Conservation (phyloP, 2,113 vertebrate genomes). For the Saccopteryx bilineata region DNA sequence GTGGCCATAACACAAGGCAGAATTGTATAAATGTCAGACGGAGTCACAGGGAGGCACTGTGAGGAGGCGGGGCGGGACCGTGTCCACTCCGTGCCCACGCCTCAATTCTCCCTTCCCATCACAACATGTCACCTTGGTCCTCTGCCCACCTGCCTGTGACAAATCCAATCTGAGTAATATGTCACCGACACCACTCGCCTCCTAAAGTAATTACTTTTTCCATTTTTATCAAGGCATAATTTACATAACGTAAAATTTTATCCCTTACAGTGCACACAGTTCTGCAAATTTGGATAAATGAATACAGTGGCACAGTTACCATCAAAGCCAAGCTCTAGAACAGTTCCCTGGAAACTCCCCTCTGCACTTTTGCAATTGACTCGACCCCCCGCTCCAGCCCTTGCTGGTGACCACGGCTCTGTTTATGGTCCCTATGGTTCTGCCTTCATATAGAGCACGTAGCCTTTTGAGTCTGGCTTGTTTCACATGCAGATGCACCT, state of each 20-base stretch:
- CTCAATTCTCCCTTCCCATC: neutral
- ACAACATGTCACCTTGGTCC: neutral
- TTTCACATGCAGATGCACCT: neutral
- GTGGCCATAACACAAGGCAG: neutral
- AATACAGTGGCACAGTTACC: neutral
- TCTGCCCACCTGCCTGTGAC: neutral
- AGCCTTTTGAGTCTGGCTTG: neutral
- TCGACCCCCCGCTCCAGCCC: no score
- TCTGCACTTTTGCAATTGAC: accelerated
- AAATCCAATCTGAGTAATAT: neutral
- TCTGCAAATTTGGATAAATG: neutral
- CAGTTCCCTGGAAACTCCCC: no score
- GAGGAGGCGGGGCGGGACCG: neutral
- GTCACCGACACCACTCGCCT: neutral
- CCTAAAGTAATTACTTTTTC: neutral
- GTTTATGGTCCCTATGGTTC: neutral
- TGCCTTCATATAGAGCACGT: accelerated
- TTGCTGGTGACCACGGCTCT: no score
- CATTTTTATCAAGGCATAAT: neutral
- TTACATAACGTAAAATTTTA: neutral
- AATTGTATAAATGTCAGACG: neutral
- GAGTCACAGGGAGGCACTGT: neutral
- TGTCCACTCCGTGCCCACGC: neutral
- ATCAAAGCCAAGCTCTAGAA: neutral
- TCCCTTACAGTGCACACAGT: neutral